Conservation (phyloP, 1,140 invertebrate genomes). For the Drosophila sproati region DNA sequence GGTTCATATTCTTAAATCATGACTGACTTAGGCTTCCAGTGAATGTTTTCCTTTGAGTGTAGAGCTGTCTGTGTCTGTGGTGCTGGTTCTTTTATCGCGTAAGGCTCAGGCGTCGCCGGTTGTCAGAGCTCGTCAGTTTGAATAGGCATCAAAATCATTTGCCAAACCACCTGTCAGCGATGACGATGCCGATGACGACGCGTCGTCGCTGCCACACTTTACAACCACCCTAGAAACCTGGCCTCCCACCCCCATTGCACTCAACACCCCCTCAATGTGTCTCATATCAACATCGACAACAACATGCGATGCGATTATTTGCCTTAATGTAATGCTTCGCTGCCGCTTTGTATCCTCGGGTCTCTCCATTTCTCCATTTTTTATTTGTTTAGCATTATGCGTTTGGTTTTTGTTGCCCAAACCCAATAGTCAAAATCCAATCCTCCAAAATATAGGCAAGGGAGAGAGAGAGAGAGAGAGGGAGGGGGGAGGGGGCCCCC, state of each 20-base stretch:
- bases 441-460: not conserved
- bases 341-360: slow-evolving; percentile 34
- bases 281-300: slow-evolving; percentile 38
- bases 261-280: not conserved
- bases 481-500: too few relatives aligned
- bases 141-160: slow-evolving; percentile 53
- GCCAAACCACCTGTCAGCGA: slow-evolving; percentile 70
- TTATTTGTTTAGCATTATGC: slow-evolving; percentile 76
- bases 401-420: slow-evolving; percentile 48
- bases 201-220: not conserved
- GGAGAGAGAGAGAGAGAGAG: not conserved
- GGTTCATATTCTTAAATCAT: too few relatives aligned
- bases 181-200: not conserved
- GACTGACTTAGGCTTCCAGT: too few relatives aligned
- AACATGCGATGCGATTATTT: slow-evolving; percentile 67
- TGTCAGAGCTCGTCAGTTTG: slow-evolving; percentile 47
- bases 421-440: slow-evolving; percentile 11
- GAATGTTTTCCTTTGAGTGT: not conserved
- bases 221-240: not conserved
- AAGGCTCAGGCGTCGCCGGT: slow-evolving; percentile 25
- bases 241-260: not conserved
- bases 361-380: slow-evolving; percentile 11
- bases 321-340: slow-evolving; percentile 52
- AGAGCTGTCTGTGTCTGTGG: slow-evolving; percentile 3
- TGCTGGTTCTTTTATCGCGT: slow-evolving; percentile 35